These are phyloP conservation scores for Drosophila paramelanica DNA, from an alignment of 2,888 invertebrate genomes.

Conservation along the genomic window DNA sequence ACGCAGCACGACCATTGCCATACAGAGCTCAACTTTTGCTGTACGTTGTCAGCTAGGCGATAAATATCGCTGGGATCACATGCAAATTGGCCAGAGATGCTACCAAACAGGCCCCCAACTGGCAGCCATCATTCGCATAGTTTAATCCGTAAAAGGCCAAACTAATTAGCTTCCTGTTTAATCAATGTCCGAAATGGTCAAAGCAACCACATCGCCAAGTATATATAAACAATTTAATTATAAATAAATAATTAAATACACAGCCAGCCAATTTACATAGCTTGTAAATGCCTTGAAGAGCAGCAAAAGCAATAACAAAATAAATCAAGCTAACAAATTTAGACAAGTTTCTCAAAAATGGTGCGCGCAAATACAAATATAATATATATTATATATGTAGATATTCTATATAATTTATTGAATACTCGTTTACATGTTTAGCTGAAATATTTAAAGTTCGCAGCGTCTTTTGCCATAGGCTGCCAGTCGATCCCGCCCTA, in stretches of 20 bases:
- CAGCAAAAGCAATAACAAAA: slow-evolving; percentile 35
- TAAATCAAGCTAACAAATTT: slow-evolving; percentile 56
- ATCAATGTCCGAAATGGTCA: slow-evolving; percentile 58
- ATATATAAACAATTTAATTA: slow-evolving; percentile 77
- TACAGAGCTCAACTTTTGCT: slow-evolving; percentile 27
- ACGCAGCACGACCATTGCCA: slow-evolving; percentile 44
- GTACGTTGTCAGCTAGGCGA: slow-evolving; percentile 50
- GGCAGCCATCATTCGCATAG: slow-evolving; percentile 64
- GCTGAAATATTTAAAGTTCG: slow-evolving; percentile 38
- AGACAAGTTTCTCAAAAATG: slow-evolving; percentile 59
- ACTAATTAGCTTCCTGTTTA: slow-evolving; percentile 78
- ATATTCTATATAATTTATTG: slow-evolving; percentile 14
- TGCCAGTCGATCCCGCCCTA: slow-evolving; percentile 49
- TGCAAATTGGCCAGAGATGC: slow-evolving; percentile 66
- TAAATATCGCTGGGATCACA: slow-evolving; percentile 51
- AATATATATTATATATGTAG: slow-evolving; percentile 3
- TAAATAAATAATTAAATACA: slow-evolving; percentile 77
- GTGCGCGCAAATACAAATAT: slow-evolving; percentile 37
- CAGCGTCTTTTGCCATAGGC: slow-evolving; percentile 38
- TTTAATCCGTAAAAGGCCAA: slow-evolving; percentile 70
- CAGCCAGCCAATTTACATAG: slow-evolving; percentile 70
- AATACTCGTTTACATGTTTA: slow-evolving; percentile 13
- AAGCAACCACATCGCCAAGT: slow-evolving; percentile 59
- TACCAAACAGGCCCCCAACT: slow-evolving; percentile 48
- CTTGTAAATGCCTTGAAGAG: slow-evolving; percentile 55